Base-by-base conservation (phyloP, 2,888 invertebrate species). In the Furcula furcula region DNA sequence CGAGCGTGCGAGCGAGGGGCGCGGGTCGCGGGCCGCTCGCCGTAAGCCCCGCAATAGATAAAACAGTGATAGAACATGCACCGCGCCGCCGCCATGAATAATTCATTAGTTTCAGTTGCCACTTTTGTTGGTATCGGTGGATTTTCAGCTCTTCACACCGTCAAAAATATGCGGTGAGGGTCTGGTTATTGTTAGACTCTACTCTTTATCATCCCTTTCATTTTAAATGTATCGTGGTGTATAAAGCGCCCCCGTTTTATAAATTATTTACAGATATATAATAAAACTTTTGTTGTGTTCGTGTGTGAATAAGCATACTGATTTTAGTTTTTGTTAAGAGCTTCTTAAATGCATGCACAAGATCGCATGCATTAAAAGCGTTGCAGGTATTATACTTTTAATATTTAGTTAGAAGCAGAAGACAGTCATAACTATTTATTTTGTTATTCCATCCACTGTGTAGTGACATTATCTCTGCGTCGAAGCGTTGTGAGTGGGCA, bases 51-150 rank as follows among this genome's bases (percentile, higher is more conserved):
- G 76, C 88, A 85, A 89, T 89, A 89, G 89, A 89, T 89, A 89
- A 87, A 89, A 89, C 89, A 89, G 89, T 85, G 89, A 89, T 89
- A 89, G 89, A 88, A 89, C 89, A 89, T 89, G 89, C 89, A 86
- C 88, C 85, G 84, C 80, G 75, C 82, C 85, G 81, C 76, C 75
- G 76, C 59, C 71, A 85, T 89, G 89, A 89, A 89, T 89, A 81
- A 89, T 89, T 89, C 89, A 89, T 88, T 79, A 87, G 88, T 81
- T 86, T 85, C 89, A 81, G 85, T 88, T 87, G 86, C 87, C 85
- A 88, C 88, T 87, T 85, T 86, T 83, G 88, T 85, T 80, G 78
- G 79, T 86, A 89, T 88, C 87, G 84, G 82, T 81, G 84, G 83
- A 84, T 87, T 89, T 88, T 86, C 88, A 86, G 84, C 81, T 75